Evolutionary conservation across 2,797 vertebrate species (phyloP).

Genomic region (Gallirallus australis): DNA sequence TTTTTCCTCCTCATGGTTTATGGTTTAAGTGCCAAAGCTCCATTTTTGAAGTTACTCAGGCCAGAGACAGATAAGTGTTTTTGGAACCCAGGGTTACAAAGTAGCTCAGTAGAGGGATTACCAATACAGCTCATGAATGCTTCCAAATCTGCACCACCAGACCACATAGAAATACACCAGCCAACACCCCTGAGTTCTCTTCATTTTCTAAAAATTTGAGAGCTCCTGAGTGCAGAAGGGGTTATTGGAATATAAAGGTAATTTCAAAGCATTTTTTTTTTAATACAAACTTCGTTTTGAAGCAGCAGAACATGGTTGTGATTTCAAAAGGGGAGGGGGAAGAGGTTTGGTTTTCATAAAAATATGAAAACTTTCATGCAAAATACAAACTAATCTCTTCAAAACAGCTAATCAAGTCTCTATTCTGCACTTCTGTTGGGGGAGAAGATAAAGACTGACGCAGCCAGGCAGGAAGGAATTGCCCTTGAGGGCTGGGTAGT

Average conservation of each 20-base stretch:
- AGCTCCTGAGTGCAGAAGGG: background rate
- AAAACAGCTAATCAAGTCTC: background rate
- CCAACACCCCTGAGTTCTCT: background rate
- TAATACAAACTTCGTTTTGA: background rate
- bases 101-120: background rate
- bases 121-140: background rate
- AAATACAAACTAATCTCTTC: background rate
- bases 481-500: fast-evolving
- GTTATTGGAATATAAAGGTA: background rate
- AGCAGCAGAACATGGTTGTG: background rate
- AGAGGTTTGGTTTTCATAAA: background rate
- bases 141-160: background rate
- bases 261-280: background rate
- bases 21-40: background rate
- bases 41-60: background rate
- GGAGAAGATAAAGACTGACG: fast-evolving
- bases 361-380: background rate
- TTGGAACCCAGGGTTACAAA: background rate
- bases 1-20: background rate
- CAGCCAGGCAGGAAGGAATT: background rate
- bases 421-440: background rate
- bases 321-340: background rate
- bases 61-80: background rate
- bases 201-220: background rate
- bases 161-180: background rate